Conservation (phyloP, 2,113 vertebrate genomes). For the Alces alces region DNA sequence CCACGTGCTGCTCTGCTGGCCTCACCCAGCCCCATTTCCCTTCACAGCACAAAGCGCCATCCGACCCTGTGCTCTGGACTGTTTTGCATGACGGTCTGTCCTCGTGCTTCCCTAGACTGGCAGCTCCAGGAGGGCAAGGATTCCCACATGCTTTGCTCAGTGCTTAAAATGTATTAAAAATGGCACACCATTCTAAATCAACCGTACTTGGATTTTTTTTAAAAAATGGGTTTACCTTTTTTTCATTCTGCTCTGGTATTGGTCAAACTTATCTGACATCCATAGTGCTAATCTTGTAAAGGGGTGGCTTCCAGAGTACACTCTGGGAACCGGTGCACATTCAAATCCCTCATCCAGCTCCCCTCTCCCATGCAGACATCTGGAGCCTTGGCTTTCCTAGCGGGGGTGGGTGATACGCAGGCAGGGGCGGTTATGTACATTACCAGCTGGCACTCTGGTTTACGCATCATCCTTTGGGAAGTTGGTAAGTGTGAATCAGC, state of each 20-base stretch:
- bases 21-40: neutral
- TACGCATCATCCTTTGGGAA: neutral
- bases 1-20: fast-evolving
- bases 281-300: neutral
- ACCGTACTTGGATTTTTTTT: neutral
- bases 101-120: neutral
- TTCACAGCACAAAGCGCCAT: neutral
- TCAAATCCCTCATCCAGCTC: neutral
- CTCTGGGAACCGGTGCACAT: neutral
- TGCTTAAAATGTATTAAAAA: neutral
- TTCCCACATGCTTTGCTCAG: neutral
- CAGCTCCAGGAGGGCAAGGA: neutral
- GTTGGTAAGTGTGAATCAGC: neutral
- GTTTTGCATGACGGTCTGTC: fast-evolving
- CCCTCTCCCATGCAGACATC: neutral
- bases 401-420: fast-evolving
- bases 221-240: neutral
- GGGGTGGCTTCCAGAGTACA: neutral
- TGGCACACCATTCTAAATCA: neutral
- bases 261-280: neutral
- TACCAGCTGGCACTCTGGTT: neutral
- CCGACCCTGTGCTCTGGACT: neutral
- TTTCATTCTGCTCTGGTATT: neutral
- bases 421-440: neutral
- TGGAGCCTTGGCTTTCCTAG: neutral